These are phyloP conservation scores for Euphonia xanthogaster DNA, from an alignment of 2,797 vertebrate genomes.

Conservation along the genomic window DNA sequence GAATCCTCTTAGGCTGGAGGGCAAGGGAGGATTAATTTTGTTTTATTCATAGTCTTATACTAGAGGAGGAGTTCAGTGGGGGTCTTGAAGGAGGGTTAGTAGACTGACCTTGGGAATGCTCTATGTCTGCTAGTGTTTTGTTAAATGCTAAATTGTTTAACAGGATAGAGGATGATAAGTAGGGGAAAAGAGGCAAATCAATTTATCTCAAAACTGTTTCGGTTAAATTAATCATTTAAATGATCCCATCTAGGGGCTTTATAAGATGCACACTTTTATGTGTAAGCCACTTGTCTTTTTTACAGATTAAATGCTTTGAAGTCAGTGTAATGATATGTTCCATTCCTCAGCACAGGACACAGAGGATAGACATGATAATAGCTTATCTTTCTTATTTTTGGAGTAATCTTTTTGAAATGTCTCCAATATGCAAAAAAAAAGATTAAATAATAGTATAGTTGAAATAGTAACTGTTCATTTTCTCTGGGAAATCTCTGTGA, in stretches of 20 bases:
- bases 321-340: background rate
- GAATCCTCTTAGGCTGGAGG: conserved; percentile 37
- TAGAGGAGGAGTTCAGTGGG: background rate
- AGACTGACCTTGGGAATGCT: conserved; percentile 21
- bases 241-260: background rate
- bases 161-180: background rate
- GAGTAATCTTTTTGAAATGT: background rate
- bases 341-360: background rate
- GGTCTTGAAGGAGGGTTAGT: background rate
- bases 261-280: background rate
- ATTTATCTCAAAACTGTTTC: background rate
- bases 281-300: conserved; percentile 5
- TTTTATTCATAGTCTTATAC: background rate
- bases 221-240: conserved; percentile 36
- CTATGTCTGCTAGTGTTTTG: background rate
- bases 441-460: background rate
- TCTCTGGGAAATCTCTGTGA: background rate
- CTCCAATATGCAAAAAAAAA: background rate
- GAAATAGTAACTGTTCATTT: background rate
- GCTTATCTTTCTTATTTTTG: background rate
- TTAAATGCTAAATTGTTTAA: background rate
- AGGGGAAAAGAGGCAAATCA: background rate
- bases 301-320: background rate
- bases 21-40: conserved; percentile 30
- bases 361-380: background rate